A percentile compares a stretch with the other conserved stretches of the same genome.
phyloP scores from a whole-genome alignment of 2,797 vertebrate species.

The Spondyliosoma cantharus region DNA sequence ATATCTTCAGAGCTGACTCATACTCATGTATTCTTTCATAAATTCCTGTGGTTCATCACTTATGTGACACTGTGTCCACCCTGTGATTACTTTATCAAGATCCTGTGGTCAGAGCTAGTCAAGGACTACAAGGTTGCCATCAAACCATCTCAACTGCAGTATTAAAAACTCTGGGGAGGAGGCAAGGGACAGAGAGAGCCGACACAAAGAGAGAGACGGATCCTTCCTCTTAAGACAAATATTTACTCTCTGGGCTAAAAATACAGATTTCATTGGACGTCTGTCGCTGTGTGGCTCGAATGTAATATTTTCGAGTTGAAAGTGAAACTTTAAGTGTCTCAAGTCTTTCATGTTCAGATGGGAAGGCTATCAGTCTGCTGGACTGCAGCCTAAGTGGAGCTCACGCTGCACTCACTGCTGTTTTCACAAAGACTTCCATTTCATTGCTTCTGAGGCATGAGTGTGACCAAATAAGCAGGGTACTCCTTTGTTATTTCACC shows the following conservation, averaged over 20 bases:
- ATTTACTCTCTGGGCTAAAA: constrained; percentile 32
- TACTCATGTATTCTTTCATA: not conserved
- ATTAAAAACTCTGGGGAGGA: constrained; percentile 6
- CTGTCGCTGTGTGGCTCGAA: not conserved
- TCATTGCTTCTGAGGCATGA: not conserved
- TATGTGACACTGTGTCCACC: not conserved
- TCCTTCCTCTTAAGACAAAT: constrained; percentile 23
- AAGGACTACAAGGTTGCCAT: not conserved
- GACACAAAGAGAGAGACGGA: not conserved
- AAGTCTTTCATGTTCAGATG: not conserved
- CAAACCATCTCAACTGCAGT: constrained; percentile 2
- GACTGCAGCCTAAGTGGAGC: not conserved
- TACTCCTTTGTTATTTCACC: not conserved
- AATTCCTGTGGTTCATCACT: constrained; percentile 1
- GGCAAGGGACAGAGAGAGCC: not conserved
- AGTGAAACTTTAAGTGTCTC: not conserved
- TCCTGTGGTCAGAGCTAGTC: constrained; percentile 12
- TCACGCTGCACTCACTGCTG: not conserved
- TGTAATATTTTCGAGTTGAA: not conserved
- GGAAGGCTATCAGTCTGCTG: constrained; percentile 1
- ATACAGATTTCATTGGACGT: constrained; percentile 26
- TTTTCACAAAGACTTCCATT: constrained; percentile 14
- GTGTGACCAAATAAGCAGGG: not conserved
- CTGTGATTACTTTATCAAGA: not conserved
- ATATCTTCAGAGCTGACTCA: constrained; percentile 1